phyloP scores from a whole-genome alignment of 1,140 invertebrate genomes.

The Bombus cullumanus region DNA sequence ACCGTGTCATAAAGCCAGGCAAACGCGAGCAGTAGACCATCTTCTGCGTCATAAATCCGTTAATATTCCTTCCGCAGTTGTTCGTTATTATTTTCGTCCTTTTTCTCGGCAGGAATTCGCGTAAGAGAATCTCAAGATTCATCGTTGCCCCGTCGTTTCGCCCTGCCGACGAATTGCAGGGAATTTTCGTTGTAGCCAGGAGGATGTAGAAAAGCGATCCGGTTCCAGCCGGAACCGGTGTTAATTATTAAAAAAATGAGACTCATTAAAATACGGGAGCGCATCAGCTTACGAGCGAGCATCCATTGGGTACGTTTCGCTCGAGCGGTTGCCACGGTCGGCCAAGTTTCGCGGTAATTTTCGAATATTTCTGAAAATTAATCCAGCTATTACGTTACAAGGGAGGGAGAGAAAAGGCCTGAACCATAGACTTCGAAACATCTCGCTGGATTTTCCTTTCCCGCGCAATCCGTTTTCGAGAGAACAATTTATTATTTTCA shows the following conservation, averaged over 20 bases:
- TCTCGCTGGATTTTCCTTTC: slow-evolving; percentile 48
- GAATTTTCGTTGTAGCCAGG: not conserved
- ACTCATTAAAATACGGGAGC: slow-evolving; percentile 26
- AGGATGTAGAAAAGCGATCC: not conserved
- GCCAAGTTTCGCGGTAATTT: slow-evolving; percentile 47
- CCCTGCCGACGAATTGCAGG: not conserved
- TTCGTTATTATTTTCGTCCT: not conserved
- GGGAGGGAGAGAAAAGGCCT: not conserved
- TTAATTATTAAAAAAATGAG: slow-evolving; percentile 41
- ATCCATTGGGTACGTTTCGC: slow-evolving; percentile 10
- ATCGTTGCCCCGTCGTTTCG: not conserved
- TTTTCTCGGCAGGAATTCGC: not conserved
- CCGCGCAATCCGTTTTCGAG: not conserved
- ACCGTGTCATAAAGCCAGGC: not conserved
- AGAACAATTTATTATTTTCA: not conserved
- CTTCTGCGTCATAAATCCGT: not conserved
- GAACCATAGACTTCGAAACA: slow-evolving; percentile 49
- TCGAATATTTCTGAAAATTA: slow-evolving; percentile 63
- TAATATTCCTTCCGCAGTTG: not conserved
- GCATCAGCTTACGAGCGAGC: not conserved
- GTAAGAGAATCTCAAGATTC: slow-evolving; percentile 35
- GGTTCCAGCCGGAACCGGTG: not conserved
- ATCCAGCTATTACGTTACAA: slow-evolving; percentile 16
- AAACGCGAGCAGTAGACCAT: not conserved
- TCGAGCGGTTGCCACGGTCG: not conserved